These are phyloP conservation scores for Cryptus armator DNA, from an alignment of 2,888 invertebrate genomes.

Conservation along the genomic window DNA sequence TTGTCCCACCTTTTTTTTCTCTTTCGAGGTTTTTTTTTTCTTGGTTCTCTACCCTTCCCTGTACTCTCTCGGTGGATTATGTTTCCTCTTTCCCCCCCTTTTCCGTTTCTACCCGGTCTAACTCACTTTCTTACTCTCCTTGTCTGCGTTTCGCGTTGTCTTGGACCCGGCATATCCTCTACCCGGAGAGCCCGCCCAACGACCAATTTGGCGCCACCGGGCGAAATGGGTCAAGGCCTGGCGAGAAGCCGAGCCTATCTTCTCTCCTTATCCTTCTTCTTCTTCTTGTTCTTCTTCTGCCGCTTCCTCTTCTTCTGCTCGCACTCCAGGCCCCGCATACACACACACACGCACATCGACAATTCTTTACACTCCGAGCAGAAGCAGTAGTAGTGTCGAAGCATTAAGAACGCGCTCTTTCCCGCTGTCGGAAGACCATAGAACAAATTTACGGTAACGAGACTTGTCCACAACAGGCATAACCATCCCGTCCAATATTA, in stretches of 20 bases:
- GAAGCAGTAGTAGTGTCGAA: conserved; percentile 35
- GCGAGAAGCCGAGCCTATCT: conserved; percentile 57
- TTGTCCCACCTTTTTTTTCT: conserved; percentile 51
- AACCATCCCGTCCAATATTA: conserved; percentile 36
- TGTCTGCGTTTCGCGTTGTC: conserved; percentile 68
- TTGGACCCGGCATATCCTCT: conserved; percentile 65
- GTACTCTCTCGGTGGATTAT: conserved; percentile 51
- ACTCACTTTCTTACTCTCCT: conserved; percentile 55
- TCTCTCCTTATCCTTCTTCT: conserved; percentile 22
- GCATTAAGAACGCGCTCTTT: conserved; percentile 26
- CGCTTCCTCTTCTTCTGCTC: conserved; percentile 15
- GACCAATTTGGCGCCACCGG: conserved; percentile 82
- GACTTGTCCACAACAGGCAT: conserved; percentile 38
- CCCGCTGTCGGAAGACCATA: conserved; percentile 32
- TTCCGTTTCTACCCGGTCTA: conserved; percentile 43
- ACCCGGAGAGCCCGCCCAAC: conserved; percentile 71
- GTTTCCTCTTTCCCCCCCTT: conserved; percentile 53
- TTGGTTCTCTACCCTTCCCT: conserved; percentile 43
- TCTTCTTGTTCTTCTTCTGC: conserved; percentile 12
- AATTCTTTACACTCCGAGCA: conserved; percentile 14
- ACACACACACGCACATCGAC: not conserved
- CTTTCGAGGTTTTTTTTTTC: conserved; percentile 41
- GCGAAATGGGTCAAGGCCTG: conserved; percentile 83
- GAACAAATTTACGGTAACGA: conserved; percentile 58
- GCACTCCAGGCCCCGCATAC: not conserved